A percentile compares a stretch with the other conserved stretches of the same genome.
phyloP scores from a whole-genome alignment of 2,113 vertebrate species.

The Ammospiza caudacuta region DNA sequence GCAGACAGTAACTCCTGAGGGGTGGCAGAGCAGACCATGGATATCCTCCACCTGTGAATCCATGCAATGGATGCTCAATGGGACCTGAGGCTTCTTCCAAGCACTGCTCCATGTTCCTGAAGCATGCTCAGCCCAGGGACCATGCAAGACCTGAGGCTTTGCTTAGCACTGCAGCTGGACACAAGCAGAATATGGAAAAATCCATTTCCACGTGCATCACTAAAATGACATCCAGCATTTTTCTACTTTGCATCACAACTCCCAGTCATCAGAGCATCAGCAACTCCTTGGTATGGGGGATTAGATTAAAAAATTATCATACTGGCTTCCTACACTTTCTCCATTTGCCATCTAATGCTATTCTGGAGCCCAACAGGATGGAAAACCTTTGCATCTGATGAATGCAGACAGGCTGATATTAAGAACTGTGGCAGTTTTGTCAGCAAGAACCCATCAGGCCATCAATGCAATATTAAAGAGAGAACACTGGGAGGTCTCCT shows the following conservation, averaged over 20 bases:
- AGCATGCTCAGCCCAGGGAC: fast-evolving
- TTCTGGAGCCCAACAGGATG: not conserved
- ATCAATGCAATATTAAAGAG: slow-evolving; percentile 81
- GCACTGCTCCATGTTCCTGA: not conserved
- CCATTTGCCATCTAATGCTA: not conserved
- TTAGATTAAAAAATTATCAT: slow-evolving; percentile 34
- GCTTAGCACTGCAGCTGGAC: not conserved
- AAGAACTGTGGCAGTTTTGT: slow-evolving; percentile 60
- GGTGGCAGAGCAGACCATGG: not conserved
- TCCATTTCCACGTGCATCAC: not conserved
- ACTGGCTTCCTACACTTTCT: slow-evolving; percentile 19
- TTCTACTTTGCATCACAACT: not conserved
- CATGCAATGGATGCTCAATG: not conserved
- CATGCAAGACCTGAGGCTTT: fast-evolving
- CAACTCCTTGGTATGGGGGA: not conserved
- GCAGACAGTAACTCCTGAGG: not conserved
- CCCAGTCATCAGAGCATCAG: not conserved
- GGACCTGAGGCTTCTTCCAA: not conserved
- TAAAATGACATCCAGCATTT: not conserved
- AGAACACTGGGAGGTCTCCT: slow-evolving; percentile 41
- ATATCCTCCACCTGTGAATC: not conserved
- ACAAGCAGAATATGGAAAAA: not conserved
- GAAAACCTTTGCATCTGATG: slow-evolving; percentile 76
- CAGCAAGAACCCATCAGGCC: slow-evolving; percentile 78
- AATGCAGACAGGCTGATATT: slow-evolving; percentile 82